phyloP scores from a whole-genome alignment of 2,888 invertebrate genomes.

The Acanthosepion pharaonis region DNA sequence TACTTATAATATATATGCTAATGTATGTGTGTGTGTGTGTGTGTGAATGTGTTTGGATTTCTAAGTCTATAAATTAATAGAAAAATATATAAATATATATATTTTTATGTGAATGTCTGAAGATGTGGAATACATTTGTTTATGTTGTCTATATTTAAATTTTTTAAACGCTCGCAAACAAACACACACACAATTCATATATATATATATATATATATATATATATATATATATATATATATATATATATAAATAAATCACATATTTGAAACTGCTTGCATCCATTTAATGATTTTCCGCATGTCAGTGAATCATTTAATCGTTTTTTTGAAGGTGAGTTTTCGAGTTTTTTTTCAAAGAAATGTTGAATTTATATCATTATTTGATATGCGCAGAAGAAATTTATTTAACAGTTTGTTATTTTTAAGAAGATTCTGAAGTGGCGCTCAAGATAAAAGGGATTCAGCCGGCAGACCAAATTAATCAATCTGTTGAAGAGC shows the following conservation, averaged over 20 bases:
- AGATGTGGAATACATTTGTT: not conserved
- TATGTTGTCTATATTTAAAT: not conserved
- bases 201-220: not conserved
- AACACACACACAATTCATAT: not conserved
- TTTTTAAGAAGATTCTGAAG: not conserved
- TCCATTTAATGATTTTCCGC: no score
- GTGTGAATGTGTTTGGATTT: no score
- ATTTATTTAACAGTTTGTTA: not conserved
- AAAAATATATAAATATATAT: no score
- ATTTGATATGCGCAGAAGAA: not conserved
- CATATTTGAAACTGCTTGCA: no score
- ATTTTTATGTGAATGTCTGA: no score
- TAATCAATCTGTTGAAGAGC: no score
- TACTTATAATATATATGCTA: not conserved
- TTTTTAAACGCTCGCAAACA: not conserved
- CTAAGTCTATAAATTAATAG: no score
- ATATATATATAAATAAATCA: not conserved
- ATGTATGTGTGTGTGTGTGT: not conserved
- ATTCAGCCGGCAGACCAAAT: not conserved
- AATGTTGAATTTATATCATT: not conserved
- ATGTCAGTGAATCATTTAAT: no score
- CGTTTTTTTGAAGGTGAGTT: no score
- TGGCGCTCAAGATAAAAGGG: constrained; percentile 16
- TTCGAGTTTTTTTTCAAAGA: no score
- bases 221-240: constrained; percentile 41